phyloP scores from a whole-genome alignment of 2,797 vertebrate species.

The Ptychobarbus kaznakovi region DNA sequence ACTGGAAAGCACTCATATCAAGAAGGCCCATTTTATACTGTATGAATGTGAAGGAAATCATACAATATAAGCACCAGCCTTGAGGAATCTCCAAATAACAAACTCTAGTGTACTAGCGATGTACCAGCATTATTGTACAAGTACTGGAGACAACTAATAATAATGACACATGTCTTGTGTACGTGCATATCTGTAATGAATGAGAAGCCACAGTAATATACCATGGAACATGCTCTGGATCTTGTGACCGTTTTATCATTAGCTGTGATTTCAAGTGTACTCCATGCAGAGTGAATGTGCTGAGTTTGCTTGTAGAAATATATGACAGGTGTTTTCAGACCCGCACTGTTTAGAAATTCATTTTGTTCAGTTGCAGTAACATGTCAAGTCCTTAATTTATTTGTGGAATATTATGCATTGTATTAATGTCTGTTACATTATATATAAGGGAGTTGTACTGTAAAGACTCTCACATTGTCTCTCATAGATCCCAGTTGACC shows the following conservation, averaged over 20 bases:
- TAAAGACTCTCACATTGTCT: background rate
- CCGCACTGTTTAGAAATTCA: background rate
- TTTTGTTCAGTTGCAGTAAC: background rate
- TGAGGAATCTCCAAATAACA: background rate
- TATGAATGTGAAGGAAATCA: conserved; percentile 11
- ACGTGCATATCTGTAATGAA: background rate
- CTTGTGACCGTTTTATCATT: background rate
- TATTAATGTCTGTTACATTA: background rate
- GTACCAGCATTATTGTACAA: conserved; percentile 36
- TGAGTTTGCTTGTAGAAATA: conserved; percentile 1
- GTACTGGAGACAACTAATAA: background rate
- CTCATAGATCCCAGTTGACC: background rate
- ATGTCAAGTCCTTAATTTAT: background rate
- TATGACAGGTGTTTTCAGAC: background rate
- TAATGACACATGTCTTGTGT: background rate
- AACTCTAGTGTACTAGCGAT: background rate
- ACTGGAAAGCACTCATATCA: background rate
- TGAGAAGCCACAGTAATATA: background rate
- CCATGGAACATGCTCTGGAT: background rate
- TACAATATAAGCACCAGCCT: conserved; percentile 33
- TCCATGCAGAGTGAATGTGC: background rate
- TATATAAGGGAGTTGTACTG: background rate
- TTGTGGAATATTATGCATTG: background rate
- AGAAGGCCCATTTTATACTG: background rate
- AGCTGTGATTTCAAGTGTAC: background rate